Base-by-base conservation (phyloP, 2,888 invertebrate genomes). In the Erebia palarica region DNA sequence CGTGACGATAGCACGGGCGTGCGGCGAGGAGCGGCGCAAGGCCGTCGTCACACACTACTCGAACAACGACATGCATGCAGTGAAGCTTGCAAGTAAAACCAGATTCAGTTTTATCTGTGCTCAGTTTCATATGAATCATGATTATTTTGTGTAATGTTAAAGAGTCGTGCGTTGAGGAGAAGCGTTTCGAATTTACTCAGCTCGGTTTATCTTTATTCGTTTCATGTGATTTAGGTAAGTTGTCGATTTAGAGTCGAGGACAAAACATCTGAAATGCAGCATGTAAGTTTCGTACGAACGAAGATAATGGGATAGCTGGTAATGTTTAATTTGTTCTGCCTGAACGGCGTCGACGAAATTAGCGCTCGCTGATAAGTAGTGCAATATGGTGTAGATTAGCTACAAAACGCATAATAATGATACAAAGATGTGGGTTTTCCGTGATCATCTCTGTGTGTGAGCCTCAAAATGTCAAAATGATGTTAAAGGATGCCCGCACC, bases 141-240 rank as follows among this genome's bases (percentile, higher is more conserved):
- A 91, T 91, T 86, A 84, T 88, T 86, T 86, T 92, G 92, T 93
- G 92, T 93, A 88, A 91, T 93, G 92, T 93, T 73, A 80, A 90
- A 91, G 92, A 92, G 92, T 93, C 92, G 92, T 93, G 92, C 92
- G 91, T 93, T 92, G 92, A 91, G 91, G 92, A 92, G 92, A 92
- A 92, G 92, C 92, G 92, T 93, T 92, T 92, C 92, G 92, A 93
- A 93, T 93, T 93, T 93, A 93, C 92, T 90, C 91, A 89, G 89
- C 86, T 89, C 86, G 89, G 87, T 88, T 76, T 80, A 84, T 83
- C 82, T 80, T 82, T 81, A 86, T 82, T 84, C 82, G 88, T 86
- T 86, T 83, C 78, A 90, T 91, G 92, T 92, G 91, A 90, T 87
- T 87, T 82, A 85, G 86, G 90, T 91, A 89, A 87, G 89, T 90